Evolutionary conservation across 2,888 invertebrate genomes (phyloP).

Genomic region (Pomacea canaliculata): DNA sequence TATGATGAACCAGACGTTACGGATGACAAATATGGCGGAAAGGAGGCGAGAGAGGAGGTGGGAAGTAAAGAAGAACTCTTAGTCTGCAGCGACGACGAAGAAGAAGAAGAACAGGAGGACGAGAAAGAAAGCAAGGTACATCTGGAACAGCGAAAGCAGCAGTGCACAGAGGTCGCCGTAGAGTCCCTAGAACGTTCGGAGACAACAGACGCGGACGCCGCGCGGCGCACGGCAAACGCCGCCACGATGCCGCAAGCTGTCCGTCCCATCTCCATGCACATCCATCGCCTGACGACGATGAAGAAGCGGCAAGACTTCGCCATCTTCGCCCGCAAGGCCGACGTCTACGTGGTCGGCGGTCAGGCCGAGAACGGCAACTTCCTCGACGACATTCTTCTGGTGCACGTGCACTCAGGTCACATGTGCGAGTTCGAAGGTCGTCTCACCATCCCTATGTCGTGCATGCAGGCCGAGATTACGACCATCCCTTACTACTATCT

Average conservation of each 20-base stretch:
- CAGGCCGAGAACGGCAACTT: conserved; percentile 21
- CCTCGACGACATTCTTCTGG: conserved; percentile 19
- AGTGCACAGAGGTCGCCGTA: not conserved
- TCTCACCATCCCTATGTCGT: conserved; percentile 23
- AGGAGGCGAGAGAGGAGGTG: not conserved
- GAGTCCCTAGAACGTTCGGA: no score
- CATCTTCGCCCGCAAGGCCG: conserved; percentile 13
- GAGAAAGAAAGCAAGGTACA: not conserved
- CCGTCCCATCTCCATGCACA: not conserved
- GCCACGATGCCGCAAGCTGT: not conserved
- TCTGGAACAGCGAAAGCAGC: not conserved
- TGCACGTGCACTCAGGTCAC: conserved; percentile 14
- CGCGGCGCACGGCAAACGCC: not conserved
- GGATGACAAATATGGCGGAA: not conserved
- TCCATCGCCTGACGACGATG: conserved; percentile 4
- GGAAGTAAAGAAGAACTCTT: not conserved
- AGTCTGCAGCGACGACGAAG: conserved; percentile 1
- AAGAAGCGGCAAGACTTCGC: conserved; percentile 23
- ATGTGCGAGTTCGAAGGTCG: not conserved
- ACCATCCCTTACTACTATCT: conserved; percentile 21
- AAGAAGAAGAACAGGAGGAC: conserved; percentile 1
- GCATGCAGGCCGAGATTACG: conserved; percentile 22
- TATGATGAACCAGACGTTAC: conserved; percentile 3
- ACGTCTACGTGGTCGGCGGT: conserved; percentile 25
- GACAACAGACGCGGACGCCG: no score